Base-by-base conservation (phyloP, 2,797 vertebrate species). In the Notamacropus eugenii region DNA sequence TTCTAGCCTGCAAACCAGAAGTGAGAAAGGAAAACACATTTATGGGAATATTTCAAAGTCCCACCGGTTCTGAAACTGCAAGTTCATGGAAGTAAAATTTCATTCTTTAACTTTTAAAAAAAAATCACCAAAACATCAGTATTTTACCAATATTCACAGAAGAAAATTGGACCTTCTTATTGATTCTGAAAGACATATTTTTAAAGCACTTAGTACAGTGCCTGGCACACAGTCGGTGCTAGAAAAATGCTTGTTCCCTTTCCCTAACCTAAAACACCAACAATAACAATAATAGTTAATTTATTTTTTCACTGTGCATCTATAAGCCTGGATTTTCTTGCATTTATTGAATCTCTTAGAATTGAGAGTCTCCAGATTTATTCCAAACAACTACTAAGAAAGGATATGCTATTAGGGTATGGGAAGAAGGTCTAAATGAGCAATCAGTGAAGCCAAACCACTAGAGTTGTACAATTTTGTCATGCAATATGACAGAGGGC, bases 401-500 rank as follows among this genome's bases (percentile, higher is more conserved):
- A 50, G 3, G 40, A 87, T 9, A 28, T 87, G 22, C 3, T 87
- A 10, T 50, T 50, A 50, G 10, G 11, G 9, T 22, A n/a, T 82
- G 1, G 2, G 34, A 74, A 74, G 34, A 9, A 74, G 1, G 2
- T 40, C 67, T 82, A 40, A 82, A 24, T 40, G 67, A 40, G 16
- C n/a, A 82, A 82, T 82, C n/a, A 10, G 4, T 40, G 67, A 22
- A 46, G n/a, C 67, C 40, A 82, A 82, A 82, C 67, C n/a, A 40
- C 67, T 82, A 9, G n/a, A 82, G 19, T 6, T 40, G 19, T 46
- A 22, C 8, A 91, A 92, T 97, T 52, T 90, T 27, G 91, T 93
- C 87, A 59, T 57, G 67, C 52, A 90, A 90, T 90, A 27, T 93
- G 59, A 94, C 55, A 28, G 40, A 95, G 87, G 93, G 10, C 59